phyloP scores from a whole-genome alignment of 2,797 vertebrate genomes.

The Okamejei kenojei region DNA sequence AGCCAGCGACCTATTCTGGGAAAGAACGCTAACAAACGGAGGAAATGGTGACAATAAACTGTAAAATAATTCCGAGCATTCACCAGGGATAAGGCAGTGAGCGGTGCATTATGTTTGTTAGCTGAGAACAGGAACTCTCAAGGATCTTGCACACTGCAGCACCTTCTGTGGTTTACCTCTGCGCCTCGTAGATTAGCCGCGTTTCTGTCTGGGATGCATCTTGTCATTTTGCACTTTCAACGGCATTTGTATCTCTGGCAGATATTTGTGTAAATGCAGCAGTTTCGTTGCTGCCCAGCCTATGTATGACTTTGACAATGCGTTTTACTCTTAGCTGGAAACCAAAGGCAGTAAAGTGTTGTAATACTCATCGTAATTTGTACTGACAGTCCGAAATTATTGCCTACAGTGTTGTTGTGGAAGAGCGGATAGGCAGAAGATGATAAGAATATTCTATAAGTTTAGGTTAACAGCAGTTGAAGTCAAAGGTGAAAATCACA shows the following conservation, averaged over 20 bases:
- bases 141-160: neutral
- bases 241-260: neutral
- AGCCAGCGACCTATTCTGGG: neutral
- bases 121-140: conserved; percentile 20
- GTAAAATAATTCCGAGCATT: neutral
- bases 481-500: neutral
- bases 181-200: neutral
- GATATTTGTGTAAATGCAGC: neutral
- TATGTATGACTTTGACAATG: neutral
- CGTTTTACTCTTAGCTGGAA: neutral
- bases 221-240: neutral
- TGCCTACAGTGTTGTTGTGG: neutral
- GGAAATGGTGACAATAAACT: neutral
- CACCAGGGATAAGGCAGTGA: neutral
- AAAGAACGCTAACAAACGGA: conserved; percentile 19
- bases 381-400: no score
- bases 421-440: neutral
- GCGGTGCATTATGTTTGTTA: neutral
- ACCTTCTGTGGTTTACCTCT: conserved; percentile 21
- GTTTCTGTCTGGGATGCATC: neutral
- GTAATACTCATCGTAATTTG: no score
- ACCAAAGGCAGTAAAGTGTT: neutral
- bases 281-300: neutral
- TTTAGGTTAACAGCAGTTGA: neutral
- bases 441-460: neutral